phyloP scores from a whole-genome alignment of 2,113 vertebrate species.

The Cyanoramphus novaezelandiae region DNA sequence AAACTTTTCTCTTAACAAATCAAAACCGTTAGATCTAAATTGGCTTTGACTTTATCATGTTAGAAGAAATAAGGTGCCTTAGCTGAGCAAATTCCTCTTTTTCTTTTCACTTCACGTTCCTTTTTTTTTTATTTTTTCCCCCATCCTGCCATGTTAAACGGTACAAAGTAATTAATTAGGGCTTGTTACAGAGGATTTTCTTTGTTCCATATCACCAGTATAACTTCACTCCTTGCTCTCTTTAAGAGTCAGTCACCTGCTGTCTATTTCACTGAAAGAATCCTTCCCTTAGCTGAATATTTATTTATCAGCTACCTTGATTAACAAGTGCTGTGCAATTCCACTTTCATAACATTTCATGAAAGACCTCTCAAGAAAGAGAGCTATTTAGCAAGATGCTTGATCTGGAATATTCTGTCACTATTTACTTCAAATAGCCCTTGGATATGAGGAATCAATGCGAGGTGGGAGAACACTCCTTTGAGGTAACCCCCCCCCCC shows the following conservation, averaged over 20 bases:
- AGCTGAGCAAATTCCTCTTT: neutral
- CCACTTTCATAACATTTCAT: neutral
- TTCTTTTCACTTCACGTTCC: neutral
- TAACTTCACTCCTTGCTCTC: neutral
- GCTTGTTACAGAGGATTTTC: neutral
- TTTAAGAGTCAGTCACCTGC: neutral
- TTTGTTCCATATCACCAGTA: neutral
- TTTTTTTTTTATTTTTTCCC: neutral
- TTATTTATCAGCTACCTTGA: neutral
- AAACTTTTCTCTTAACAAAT: neutral
- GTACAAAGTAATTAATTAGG: neutral
- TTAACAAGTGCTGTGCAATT: neutral
- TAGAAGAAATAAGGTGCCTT: neutral
- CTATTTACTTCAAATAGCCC: neutral
- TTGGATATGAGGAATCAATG: neutral
- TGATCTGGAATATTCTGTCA: neutral
- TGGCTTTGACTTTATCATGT: neutral
- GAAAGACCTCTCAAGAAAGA: neutral
- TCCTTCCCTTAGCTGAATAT: neutral
- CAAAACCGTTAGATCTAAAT: neutral
- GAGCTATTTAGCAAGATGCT: neutral
- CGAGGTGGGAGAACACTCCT: fast-evolving
- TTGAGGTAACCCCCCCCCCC: too few species aligned
- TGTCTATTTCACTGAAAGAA: neutral
- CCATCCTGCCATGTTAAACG: neutral